Percentiles rank a stretch among this genome's conserved stretches.
Conservation (phyloP, 1,140 invertebrate genomes). For the Drosophila trapezifrons region DNA sequence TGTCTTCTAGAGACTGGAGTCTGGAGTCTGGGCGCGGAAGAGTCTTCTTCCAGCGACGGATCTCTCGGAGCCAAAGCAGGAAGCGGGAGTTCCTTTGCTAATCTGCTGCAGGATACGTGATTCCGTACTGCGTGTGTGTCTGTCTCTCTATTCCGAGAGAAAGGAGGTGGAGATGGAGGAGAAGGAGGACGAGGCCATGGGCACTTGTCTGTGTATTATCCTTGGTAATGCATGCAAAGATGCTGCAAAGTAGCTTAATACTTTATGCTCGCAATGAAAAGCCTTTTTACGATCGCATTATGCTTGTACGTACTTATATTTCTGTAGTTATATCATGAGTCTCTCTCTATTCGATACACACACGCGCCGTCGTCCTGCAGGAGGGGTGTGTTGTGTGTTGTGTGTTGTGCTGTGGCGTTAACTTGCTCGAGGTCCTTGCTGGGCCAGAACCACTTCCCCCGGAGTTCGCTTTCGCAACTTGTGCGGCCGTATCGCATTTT, state of each 20-base stretch:
- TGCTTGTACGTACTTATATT: conserved; percentile 78
- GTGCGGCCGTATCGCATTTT: conserved; percentile 66
- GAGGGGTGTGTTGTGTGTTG: neutral
- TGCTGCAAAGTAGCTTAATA: conserved; percentile 82
- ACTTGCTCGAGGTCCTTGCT: conserved; percentile 11
- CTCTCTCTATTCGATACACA: conserved; percentile 60
- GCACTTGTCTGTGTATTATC: conserved; percentile 76
- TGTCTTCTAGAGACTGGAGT: conserved; percentile 1
- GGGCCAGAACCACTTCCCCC: neutral
- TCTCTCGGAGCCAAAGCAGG: neutral
- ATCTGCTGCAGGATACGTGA: conserved; percentile 47
- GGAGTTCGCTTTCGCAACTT: conserved; percentile 30
- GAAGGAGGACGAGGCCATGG: neutral
- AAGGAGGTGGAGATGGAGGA: neutral
- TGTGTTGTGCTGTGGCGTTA: conserved; percentile 21
- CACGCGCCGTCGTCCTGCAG: neutral
- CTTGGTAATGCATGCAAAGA: conserved; percentile 80
- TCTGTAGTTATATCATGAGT: conserved; percentile 58
- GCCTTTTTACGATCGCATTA: conserved; percentile 83
- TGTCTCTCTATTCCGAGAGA: neutral
- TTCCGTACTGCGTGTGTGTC: conserved; percentile 3
- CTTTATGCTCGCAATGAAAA: conserved; percentile 82
- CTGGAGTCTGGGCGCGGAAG: too few relatives aligned
- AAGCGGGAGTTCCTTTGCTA: conserved; percentile 2
- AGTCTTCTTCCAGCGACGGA: neutral